Conservation (phyloP, 1,140 invertebrate genomes). For the Aradophagus sp. region DNA sequence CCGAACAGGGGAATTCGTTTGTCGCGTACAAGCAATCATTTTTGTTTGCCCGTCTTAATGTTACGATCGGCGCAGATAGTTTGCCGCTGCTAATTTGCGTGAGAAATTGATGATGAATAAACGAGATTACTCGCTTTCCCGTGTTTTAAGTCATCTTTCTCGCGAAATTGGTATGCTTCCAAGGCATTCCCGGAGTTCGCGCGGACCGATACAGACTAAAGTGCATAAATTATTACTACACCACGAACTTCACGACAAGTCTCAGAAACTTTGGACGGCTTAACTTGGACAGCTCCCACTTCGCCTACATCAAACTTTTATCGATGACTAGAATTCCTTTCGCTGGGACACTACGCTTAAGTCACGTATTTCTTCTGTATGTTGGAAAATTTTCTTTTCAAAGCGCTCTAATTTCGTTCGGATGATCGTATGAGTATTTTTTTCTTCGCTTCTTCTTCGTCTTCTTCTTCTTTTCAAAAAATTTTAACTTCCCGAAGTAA, state of each 20-base stretch:
- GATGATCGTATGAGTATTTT: constrained; percentile 1
- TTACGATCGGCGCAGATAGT: too few species aligned
- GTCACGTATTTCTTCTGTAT: constrained; percentile 42
- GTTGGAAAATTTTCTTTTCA: constrained; percentile 25
- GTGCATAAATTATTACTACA: constrained; percentile 70
- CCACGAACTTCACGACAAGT: constrained; percentile 58
- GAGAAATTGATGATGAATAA: constrained; percentile 44
- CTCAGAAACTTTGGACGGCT: constrained; percentile 52
- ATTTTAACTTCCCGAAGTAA: too few species aligned
- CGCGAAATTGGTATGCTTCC: constrained; percentile 51
- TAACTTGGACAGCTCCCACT: constrained; percentile 53
- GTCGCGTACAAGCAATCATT: too few species aligned
- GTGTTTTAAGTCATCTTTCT: constrained; percentile 46
- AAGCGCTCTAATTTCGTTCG: constrained; percentile 6
- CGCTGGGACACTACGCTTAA: constrained; percentile 43
- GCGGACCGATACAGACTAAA: constrained; percentile 60
- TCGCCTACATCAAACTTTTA: constrained; percentile 64
- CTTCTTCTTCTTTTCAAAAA: too few species aligned
- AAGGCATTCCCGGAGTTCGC: constrained; percentile 33
- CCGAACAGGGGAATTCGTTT: too few species aligned
- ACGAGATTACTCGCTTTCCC: constrained; percentile 32
- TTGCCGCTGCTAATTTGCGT: constrained; percentile 33
- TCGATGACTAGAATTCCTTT: constrained; percentile 61
- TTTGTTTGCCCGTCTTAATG: too few species aligned
- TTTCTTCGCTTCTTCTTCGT: too few species aligned